These are phyloP conservation scores for Cetoscarus ocellatus DNA, from an alignment of 2,797 vertebrate genomes.

Conservation along the genomic window DNA sequence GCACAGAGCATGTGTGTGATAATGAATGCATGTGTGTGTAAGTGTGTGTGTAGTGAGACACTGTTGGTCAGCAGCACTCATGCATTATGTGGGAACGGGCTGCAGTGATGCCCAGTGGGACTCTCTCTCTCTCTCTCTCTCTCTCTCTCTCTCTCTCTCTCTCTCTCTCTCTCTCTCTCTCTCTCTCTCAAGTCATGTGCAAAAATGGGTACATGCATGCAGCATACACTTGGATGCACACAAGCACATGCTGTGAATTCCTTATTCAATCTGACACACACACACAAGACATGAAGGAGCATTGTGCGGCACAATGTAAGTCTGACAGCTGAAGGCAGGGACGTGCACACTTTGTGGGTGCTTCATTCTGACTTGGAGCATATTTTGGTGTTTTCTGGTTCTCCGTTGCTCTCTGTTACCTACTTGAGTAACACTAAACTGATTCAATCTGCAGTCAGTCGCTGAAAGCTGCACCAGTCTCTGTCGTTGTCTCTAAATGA, in stretches of 20 bases:
- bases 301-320: conserved; percentile 13
- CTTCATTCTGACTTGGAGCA: not conserved
- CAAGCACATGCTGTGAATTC: conserved; percentile 25
- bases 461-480: conserved; percentile 10
- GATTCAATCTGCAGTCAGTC: not conserved
- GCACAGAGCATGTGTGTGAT: conserved; percentile 19
- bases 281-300: conserved; percentile 21
- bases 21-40: conserved; percentile 16
- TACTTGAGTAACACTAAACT: not conserved
- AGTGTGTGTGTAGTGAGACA: conserved; percentile 30
- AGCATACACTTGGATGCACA: conserved; percentile 53
- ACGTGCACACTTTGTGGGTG: not conserved
- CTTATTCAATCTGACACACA: conserved; percentile 49
- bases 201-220: conserved; percentile 46
- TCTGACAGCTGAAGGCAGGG: conserved; percentile 1
- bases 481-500: not conserved
- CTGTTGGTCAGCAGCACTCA: conserved; percentile 58
- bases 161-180: conserved; percentile 27
- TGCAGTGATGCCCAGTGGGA: conserved; percentile 65
- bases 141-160: conserved; percentile 26
- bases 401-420: not conserved
- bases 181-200: conserved; percentile 31
- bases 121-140: conserved; percentile 24
- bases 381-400: not conserved
- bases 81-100: conserved; percentile 67